Base-by-base conservation (phyloP, 2,888 invertebrate species). In the Cetonia aurata region DNA sequence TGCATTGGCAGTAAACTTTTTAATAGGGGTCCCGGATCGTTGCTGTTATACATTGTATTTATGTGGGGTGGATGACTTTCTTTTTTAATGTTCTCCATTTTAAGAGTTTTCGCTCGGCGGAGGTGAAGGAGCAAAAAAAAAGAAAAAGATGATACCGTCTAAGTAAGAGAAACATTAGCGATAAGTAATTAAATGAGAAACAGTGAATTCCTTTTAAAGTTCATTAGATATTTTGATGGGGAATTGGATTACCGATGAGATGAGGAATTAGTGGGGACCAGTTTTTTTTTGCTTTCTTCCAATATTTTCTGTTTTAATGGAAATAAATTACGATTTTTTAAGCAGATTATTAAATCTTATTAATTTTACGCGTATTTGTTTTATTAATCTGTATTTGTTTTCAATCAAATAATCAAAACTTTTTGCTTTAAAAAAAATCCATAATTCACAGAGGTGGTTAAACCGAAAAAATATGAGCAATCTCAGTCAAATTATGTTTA, bases 1-100 rank as follows among this genome's bases (percentile, higher is more conserved):
- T 56, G 71, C 68, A 71, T 71, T 71, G 68, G 71, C 71, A 71
- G 71, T 71, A 71, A 71, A 71, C 68, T 71, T 71, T 71, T 71
- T 71, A 71, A 71, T 71, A 68, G 69, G 55, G 67, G 53, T 53
- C 57, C 50, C 42, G 37, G 48, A 25, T 44, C 59, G 52, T 37
- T 60, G 25, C 69, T 48, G 59, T 59, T 59, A 57, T 59, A 71
- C 67, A 70, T 67, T 70, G 70, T 70, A 70, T 71, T 48, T 55
- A 69, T 56, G 31, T 55, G 62, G 71, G 71, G 68, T 71, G 70
- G 62, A 62, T 62, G 62, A 62, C 62, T 62, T 44, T 50, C 50
- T 50, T 65, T 65, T 65, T 65, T 65, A 65, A 65, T 50, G 37
- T 19, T 65, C 62, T 65, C 50, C 62, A 65, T 65, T 65, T 65